Evolutionary conservation across 2,888 invertebrate genomes (phyloP).

Genomic region (Lycophotia porphyrea): DNA sequence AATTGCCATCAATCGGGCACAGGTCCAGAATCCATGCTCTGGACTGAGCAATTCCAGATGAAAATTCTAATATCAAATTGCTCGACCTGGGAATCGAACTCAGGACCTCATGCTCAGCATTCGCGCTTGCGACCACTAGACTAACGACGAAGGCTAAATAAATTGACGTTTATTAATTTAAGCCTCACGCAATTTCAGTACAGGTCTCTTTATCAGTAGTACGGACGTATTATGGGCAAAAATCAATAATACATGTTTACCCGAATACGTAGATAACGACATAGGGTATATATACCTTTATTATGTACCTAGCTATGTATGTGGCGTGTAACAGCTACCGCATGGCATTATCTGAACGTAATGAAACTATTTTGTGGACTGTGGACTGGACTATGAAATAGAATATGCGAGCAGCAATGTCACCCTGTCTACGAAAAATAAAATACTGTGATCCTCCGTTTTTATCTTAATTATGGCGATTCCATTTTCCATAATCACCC

Average conservation of each 20-base stretch:
- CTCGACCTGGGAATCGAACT: too few relatives aligned
- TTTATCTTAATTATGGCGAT: background rate
- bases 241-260: slow-evolving; percentile 79
- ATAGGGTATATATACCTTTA: slow-evolving; percentile 28
- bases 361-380: slow-evolving; percentile 13
- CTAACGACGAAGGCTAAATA: too few relatives aligned
- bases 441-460: background rate
- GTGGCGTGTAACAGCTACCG: slow-evolving; percentile 27
- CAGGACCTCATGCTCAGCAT: too few relatives aligned
- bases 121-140: too few relatives aligned
- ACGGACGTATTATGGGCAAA: slow-evolving; percentile 67
- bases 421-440: background rate
- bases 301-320: slow-evolving; percentile 11
- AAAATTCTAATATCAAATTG: too few relatives aligned
- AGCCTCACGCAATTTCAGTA: slow-evolving; percentile 34
- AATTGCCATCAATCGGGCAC: too few relatives aligned
- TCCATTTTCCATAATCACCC: background rate
- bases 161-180: slow-evolving; percentile 2
- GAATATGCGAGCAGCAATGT: background rate
- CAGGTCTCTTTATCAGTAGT: slow-evolving; percentile 67
- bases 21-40: too few relatives aligned
- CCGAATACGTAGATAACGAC: slow-evolving; percentile 69
- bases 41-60: too few relatives aligned
- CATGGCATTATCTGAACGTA: slow-evolving; percentile 36
- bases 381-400: slow-evolving; percentile 13